Percentiles rank a stretch among this genome's conserved stretches.
Evolutionary conservation across 1,140 invertebrate genomes (phyloP).

Genomic region (Drosophila yakuba): DNA sequence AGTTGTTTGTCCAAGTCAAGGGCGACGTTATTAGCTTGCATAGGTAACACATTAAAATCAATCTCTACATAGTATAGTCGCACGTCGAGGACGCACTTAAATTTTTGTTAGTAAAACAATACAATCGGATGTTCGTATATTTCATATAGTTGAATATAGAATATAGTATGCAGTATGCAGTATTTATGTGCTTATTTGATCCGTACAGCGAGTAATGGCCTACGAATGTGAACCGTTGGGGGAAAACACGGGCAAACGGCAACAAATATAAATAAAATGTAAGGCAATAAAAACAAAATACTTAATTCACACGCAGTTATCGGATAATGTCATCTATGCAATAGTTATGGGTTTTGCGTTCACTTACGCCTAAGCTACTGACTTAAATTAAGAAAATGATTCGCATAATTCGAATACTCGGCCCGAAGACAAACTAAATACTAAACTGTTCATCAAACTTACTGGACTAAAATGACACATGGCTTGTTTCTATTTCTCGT

Average conservation of each 20-base stretch:
- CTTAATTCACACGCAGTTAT: conserved; percentile 44
- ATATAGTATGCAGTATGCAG: conserved; percentile 43
- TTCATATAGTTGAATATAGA: conserved; percentile 43
- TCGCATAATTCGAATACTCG: conserved; percentile 77
- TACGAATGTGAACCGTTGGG: conserved; percentile 20
- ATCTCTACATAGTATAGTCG: conserved; percentile 69
- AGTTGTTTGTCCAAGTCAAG: conserved; percentile 73
- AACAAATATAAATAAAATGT: conserved; percentile 41
- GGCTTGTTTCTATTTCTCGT: conserved; percentile 47
- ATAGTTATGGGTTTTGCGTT: conserved; percentile 33
- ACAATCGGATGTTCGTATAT: conserved; percentile 17
- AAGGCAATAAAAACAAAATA: conserved; percentile 62
- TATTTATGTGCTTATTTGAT: conserved; percentile 49
- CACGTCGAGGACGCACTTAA: conserved; percentile 22
- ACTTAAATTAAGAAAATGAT: conserved; percentile 57
- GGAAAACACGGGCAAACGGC: conserved; percentile 39
- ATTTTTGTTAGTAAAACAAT: conserved; percentile 50
- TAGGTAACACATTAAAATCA: conserved; percentile 78
- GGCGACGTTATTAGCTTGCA: conserved; percentile 63
- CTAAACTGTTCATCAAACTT: conserved; percentile 54
- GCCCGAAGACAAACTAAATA: conserved; percentile 42
- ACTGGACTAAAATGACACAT: conserved; percentile 75
- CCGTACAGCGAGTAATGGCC: conserved; percentile 35
- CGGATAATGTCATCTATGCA: conserved; percentile 41
- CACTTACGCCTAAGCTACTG: conserved; percentile 59